Conservation (phyloP, 2,888 invertebrate genomes). For the Bedellia somnulentella region DNA sequence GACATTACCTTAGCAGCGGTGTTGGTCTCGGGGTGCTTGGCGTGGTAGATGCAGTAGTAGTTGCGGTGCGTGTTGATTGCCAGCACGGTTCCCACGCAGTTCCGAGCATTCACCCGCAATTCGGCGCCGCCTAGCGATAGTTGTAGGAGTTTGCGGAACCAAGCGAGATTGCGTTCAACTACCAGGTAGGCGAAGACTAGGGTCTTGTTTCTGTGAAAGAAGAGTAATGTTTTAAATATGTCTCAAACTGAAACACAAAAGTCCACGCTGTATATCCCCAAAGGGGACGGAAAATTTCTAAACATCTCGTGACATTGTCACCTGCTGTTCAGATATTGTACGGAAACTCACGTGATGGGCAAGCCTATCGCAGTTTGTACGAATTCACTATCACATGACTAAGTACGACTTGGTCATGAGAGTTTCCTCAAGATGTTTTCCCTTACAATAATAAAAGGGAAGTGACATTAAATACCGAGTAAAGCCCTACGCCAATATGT, state of each 20-base stretch:
- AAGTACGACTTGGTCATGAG: too few species aligned
- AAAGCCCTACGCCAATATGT: too few species aligned
- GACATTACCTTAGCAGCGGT: slow-evolving; percentile 70
- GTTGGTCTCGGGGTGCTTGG: slow-evolving; percentile 84
- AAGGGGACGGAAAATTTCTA: too few species aligned
- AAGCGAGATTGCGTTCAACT: slow-evolving; percentile 87
- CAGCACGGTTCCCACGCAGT: slow-evolving; percentile 95
- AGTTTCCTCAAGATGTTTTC: too few species aligned
- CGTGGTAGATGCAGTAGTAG: slow-evolving; percentile 99
- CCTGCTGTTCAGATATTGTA: too few species aligned
- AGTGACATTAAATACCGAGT: too few species aligned
- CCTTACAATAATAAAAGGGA: too few species aligned
- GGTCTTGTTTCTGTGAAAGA: slow-evolving; percentile 88
- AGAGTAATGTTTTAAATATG: neutral
- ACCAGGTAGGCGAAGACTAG: slow-evolving; percentile 92
- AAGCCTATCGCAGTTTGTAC: too few species aligned
- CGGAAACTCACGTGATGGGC: too few species aligned
- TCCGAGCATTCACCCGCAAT: slow-evolving; percentile 89
- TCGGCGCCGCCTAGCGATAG: slow-evolving; percentile 81
- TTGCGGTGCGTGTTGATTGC: slow-evolving; percentile 95
- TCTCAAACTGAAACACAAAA: neutral
- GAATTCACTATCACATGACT: too few species aligned
- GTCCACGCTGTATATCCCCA: too few species aligned
- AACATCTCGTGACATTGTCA: too few species aligned
- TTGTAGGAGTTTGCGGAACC: slow-evolving; percentile 91